Evolutionary conservation across 2,113 vertebrate species (phyloP).

Genomic region (Lepus timidus): DNA sequence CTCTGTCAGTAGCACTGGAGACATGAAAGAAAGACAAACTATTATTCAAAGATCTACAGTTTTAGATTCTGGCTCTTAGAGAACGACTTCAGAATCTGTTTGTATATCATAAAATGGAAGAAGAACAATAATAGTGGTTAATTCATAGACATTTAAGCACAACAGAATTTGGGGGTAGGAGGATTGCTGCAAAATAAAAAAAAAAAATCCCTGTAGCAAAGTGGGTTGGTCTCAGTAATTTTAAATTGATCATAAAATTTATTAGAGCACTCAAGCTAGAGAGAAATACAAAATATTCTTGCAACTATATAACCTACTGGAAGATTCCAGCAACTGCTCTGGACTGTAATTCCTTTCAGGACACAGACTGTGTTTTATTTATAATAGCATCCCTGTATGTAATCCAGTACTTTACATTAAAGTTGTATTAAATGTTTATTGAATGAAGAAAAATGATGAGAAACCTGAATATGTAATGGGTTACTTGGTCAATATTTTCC

Average conservation of each 20-base stretch:
- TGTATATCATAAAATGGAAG: neutral
- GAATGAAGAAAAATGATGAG: neutral
- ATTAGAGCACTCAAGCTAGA: neutral
- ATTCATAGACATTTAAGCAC: neutral
- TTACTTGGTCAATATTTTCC: constrained; percentile 1
- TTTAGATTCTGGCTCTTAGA: neutral
- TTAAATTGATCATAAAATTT: neutral
- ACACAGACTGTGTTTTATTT: neutral
- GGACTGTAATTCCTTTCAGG: neutral
- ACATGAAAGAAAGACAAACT: neutral
- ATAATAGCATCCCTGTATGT: neutral
- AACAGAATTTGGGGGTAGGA: neutral
- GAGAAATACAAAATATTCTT: neutral
- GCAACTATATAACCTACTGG: neutral
- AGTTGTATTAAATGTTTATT: neutral
- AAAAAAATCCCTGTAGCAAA: neutral
- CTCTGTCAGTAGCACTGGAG: neutral
- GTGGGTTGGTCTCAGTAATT: neutral
- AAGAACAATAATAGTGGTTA: neutral
- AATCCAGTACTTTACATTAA: neutral
- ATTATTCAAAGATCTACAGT: neutral
- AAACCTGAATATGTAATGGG: neutral
- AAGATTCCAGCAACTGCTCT: neutral
- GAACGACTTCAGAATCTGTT: neutral
- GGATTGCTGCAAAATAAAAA: neutral